A percentile compares a stretch with the other conserved stretches of the same genome.
These are phyloP conservation scores for Seladonia tumulorum DNA, from an alignment of 2,888 invertebrate genomes.

Conservation along the genomic window DNA sequence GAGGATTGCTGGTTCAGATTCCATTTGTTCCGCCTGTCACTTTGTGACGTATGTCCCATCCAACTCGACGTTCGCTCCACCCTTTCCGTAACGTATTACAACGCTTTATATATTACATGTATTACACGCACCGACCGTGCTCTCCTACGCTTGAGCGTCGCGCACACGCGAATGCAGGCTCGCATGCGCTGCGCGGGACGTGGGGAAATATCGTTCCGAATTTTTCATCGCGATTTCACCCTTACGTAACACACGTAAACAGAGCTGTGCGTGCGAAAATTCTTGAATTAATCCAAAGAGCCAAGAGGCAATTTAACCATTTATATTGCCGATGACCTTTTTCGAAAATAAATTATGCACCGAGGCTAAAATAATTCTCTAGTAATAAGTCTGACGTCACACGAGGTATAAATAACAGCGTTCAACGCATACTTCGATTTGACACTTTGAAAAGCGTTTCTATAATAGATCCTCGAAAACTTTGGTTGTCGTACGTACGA, in stretches of 20 bases:
- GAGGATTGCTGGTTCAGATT: constrained; percentile 84
- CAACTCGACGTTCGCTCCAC: constrained; percentile 72
- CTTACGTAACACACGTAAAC: constrained; percentile 14
- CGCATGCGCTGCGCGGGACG: constrained; percentile 18
- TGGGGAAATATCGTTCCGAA: constrained; percentile 37
- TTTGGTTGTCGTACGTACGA: too few species aligned
- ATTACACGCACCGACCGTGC: constrained; percentile 41
- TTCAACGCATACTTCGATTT: not conserved
- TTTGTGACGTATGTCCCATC: constrained; percentile 82
- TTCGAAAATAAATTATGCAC: not conserved
- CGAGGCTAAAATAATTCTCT: not conserved
- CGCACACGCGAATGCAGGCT: constrained; percentile 17
- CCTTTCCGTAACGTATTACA: constrained; percentile 72
- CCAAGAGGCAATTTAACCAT: too few species aligned
- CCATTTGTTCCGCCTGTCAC: constrained; percentile 84
- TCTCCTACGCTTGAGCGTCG: constrained; percentile 24
- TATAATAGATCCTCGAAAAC: not conserved
- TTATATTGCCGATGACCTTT: not conserved
- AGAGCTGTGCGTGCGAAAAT: not conserved
- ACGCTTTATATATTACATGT: constrained; percentile 65
- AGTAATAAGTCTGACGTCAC: not conserved
- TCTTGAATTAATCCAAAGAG: not conserved
- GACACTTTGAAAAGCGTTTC: not conserved
- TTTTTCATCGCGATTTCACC: constrained; percentile 35
- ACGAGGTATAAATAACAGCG: not conserved